Evolutionary conservation across 2,113 vertebrate genomes (phyloP).

Genomic region (Seriola quinqueradiata): DNA sequence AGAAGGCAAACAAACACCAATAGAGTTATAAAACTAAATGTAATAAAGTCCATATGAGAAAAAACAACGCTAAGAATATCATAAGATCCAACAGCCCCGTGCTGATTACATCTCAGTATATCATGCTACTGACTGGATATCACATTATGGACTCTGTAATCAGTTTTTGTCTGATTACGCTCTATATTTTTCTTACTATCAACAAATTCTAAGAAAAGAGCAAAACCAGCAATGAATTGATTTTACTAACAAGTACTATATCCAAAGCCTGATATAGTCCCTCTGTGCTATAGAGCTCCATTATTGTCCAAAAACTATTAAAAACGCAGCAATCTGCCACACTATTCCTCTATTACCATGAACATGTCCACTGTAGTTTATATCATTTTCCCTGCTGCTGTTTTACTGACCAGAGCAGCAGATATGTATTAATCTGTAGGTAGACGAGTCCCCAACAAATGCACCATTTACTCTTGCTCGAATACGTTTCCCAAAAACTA

Average conservation of each 20-base stretch:
- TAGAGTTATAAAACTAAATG: conserved; percentile 38
- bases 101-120: conserved; percentile 28
- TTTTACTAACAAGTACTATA: not conserved
- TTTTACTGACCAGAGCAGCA: not conserved
- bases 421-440: not conserved
- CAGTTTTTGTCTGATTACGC: not conserved
- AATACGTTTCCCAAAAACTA: not conserved
- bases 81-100: conserved; percentile 16
- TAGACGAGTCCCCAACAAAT: not conserved
- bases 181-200: not conserved
- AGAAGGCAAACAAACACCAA: conserved; percentile 17
- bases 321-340: no score
- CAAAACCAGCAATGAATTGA: not conserved
- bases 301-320: not conserved
- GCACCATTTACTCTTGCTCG: no score
- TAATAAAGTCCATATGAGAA: conserved; percentile 42
- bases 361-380: not conserved
- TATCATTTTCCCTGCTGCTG: not conserved
- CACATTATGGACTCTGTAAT: conserved; percentile 18
- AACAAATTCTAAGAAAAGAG: not conserved
- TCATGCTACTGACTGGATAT: conserved; percentile 5
- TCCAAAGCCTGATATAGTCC: not conserved
- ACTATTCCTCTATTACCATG: not conserved
- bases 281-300: not conserved
- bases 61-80: conserved; percentile 25